Evolutionary conservation across 2,797 vertebrate species (phyloP).

Genomic region (Petrocephalus schoutedeni): DNA sequence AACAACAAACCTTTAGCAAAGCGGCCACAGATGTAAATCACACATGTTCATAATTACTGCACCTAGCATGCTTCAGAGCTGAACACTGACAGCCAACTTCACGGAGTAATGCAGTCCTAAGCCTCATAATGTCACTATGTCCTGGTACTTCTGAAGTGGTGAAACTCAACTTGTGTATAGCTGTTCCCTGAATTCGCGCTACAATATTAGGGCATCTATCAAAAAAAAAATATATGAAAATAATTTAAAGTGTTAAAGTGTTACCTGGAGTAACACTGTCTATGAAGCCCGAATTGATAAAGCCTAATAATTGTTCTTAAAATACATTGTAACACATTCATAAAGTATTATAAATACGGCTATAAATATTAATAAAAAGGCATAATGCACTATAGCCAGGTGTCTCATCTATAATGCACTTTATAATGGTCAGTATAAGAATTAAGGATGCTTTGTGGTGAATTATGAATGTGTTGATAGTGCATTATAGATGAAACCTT

Average conservation of each 20-base stretch:
- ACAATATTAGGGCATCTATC: constrained; percentile 26
- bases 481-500: too few species aligned
- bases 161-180: constrained; percentile 2
- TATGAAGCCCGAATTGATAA: not conserved
- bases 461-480: too few species aligned
- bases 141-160: constrained; percentile 2
- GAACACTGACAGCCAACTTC: not conserved
- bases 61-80: not conserved
- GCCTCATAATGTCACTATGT: not conserved
- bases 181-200: not conserved
- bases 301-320: too few species aligned
- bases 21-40: not conserved
- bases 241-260: too few species aligned
- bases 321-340: too few species aligned
- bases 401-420: too few species aligned
- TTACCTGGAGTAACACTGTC: too few species aligned
- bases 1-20: constrained; percentile 15
- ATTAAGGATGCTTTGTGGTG: too few species aligned
- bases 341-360: too few species aligned
- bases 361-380: too few species aligned
- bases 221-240: not conserved
- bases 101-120: not conserved
- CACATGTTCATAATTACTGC: constrained; percentile 18
- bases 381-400: too few species aligned
- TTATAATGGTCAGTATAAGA: too few species aligned